phyloP scores from a whole-genome alignment of 2,113 vertebrate species.

The Corythaixoides concolor region DNA sequence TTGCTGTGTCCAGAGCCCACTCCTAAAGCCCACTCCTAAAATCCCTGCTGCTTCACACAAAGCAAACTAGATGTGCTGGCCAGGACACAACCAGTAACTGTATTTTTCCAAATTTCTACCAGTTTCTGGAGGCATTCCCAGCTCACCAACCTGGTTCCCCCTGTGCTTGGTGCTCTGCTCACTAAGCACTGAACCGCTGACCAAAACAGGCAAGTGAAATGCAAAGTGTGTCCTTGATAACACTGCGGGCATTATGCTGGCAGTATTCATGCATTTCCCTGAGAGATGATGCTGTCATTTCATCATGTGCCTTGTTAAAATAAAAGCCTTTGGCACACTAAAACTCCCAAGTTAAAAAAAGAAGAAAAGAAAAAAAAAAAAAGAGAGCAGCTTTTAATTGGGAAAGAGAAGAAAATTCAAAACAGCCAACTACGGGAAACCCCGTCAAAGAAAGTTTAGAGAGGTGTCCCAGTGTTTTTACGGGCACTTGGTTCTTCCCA shows the following conservation, averaged over 20 bases:
- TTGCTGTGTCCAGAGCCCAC: not conserved
- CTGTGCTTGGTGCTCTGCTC: not conserved
- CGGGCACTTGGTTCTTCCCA: not conserved
- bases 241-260: not conserved
- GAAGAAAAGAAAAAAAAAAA: rapidly evolving
- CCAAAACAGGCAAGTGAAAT: not conserved
- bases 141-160: not conserved
- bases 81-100: not conserved
- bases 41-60: not conserved
- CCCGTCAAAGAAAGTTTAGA: not conserved
- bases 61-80: not conserved
- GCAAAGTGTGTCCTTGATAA: not conserved
- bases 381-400: not conserved
- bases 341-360: not conserved
- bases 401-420: not conserved
- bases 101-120: not conserved
- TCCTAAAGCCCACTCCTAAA: not conserved
- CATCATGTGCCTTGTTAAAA: constrained; percentile 1
- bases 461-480: not conserved
- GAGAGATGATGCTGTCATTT: not conserved
- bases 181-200: not conserved
- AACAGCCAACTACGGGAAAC: not conserved
- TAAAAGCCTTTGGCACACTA: not conserved
- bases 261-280: not conserved
- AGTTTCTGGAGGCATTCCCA: not conserved